A percentile compares a stretch with the other conserved stretches of the same genome.
These are phyloP conservation scores for Toxostoma redivivum DNA, from an alignment of 2,113 vertebrate species.

Conservation along the genomic window DNA sequence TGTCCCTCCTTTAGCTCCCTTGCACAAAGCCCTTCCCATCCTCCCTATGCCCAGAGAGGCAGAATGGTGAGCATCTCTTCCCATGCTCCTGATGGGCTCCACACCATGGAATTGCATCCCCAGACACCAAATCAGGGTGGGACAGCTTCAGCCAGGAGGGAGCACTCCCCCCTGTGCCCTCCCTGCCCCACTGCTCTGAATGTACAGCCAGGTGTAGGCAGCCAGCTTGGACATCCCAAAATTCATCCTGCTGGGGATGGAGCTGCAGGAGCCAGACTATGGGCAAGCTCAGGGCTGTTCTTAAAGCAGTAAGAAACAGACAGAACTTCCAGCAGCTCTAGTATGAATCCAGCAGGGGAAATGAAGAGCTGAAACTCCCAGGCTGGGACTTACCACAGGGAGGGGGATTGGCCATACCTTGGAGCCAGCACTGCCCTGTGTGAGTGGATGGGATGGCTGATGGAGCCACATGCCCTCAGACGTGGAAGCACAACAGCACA, in stretches of 20 bases:
- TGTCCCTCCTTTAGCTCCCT: not conserved
- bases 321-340: not conserved
- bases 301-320: not conserved
- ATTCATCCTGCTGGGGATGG: not conserved
- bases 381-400: not conserved
- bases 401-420: rapidly evolving
- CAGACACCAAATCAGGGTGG: rapidly evolving
- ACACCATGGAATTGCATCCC: rapidly evolving
- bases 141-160: not conserved
- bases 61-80: not conserved
- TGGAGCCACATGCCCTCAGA: rapidly evolving
- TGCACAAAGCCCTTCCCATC: not conserved
- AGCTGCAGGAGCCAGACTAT: not conserved
- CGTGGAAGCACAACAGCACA: not conserved
- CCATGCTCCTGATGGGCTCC: rapidly evolving
- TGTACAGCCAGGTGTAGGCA: rapidly evolving
- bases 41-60: not conserved
- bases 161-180: not conserved
- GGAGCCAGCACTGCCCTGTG: not conserved
- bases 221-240: not conserved
- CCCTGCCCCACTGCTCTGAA: not conserved
- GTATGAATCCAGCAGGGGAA: not conserved
- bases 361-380: not conserved
- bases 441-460: rapidly evolving
- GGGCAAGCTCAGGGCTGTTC: not conserved